Evolutionary conservation across 2,113 vertebrate genomes (phyloP), one percentile per base, ranked within the genome.

Genomic region (Xiphorhynchus elegans): DNA sequence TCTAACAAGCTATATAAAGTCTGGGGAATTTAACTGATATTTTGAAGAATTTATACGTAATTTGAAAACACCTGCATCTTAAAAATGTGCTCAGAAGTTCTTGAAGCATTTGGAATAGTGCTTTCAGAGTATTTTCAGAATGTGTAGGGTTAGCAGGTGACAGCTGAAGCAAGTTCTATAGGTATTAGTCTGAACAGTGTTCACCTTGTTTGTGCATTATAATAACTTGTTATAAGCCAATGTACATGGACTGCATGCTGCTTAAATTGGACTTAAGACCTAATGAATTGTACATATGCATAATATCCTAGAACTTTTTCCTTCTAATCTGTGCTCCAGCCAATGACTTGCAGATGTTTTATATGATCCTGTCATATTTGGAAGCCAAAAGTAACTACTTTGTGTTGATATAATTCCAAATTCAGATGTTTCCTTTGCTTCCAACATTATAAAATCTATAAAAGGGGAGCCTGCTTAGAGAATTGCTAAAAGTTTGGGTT

Each of bases 321-420:
- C 81, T 87, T 94, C 84, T 95, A 87, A 90, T 95, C 87, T 95
- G n/a, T 88, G n/a, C 60, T 86, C 64, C 63, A 91, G 26, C 90
- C 91, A 96, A 94, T 73, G 93, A 80, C 87, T 97, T 96, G 84
- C 96, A 97, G 95, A 93, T 97, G 96, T 96, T 96, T 94, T 92
- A 91, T 93, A 78, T 80, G 74, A 82, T 79, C 67, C 91, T 83
- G 83, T 92, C 88, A 53, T 95, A 75, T 91, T 86, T 94, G 83
- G 74, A 95, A 96, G 70, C 82, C 87, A 85, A 94, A 95, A 87
- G 77, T 78, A 72, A 96, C 91, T 91, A 77, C 68, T 60, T 95
- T 84, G 66, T 96, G 64, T 89, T 90, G 69, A 85, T 89, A 47
- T 56, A 95, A 95, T 91, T 95, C 83, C 70, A 79, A 93, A 94